Conservation (phyloP, 2,888 invertebrate genomes). For the Rhopalosiphum nymphaeae region DNA sequence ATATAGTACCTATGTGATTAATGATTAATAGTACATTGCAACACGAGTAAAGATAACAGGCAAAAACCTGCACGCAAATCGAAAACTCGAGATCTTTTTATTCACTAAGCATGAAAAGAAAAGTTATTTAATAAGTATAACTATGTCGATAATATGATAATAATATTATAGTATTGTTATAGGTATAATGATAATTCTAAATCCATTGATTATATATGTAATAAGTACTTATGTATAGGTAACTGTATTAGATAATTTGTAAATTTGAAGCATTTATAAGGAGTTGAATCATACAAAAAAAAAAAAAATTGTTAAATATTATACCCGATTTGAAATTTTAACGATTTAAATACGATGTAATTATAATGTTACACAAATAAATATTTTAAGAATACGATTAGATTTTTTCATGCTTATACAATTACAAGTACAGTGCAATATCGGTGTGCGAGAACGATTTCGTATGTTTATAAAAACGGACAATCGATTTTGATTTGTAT, state of each 20-base stretch:
- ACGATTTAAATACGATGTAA: background rate
- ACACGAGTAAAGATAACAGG: background rate
- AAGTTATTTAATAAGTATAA: slow-evolving; percentile 4
- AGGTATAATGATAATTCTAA: background rate
- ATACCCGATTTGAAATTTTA: background rate
- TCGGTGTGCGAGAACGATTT: background rate
- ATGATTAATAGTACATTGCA: background rate
- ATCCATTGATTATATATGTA: background rate
- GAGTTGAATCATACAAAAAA: background rate
- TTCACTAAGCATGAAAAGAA: background rate
- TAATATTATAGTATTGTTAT: background rate
- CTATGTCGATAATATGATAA: background rate
- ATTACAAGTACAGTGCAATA: background rate
- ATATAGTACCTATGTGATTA: background rate
- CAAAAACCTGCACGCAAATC: background rate
- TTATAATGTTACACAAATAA: background rate
- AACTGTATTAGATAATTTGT: background rate
- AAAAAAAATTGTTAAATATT: background rate
- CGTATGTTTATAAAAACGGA: background rate
- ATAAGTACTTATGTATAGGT: background rate
- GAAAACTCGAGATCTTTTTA: background rate
- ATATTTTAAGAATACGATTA: background rate
- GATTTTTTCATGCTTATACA: background rate
- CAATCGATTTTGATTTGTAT: background rate
- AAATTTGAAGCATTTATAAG: background rate